A percentile compares a stretch with the other conserved stretches of the same genome.
phyloP scores from a whole-genome alignment of 2,888 invertebrate genomes.

The Dilophus febrilis region DNA sequence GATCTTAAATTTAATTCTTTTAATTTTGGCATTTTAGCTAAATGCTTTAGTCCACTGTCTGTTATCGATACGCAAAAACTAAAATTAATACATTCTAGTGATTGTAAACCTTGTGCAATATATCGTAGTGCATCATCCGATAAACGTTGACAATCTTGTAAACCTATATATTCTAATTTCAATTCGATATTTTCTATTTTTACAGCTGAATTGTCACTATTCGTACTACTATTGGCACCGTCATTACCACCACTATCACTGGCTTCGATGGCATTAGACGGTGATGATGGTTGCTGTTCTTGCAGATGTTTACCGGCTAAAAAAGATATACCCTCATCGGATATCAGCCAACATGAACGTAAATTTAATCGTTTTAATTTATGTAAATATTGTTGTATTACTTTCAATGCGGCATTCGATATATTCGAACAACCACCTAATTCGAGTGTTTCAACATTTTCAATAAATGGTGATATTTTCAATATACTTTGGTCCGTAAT shows the following conservation, averaged over 20 bases:
- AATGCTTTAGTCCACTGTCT: slow-evolving; percentile 76
- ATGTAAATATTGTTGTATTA: slow-evolving; percentile 76
- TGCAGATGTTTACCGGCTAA: slow-evolving; percentile 43
- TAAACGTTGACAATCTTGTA: slow-evolving; percentile 89
- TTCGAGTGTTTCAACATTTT: slow-evolving; percentile 73
- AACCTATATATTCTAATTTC: slow-evolving; percentile 64
- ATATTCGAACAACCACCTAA: slow-evolving; percentile 85
- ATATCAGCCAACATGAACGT: slow-evolving; percentile 83
- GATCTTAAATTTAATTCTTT: slow-evolving; percentile 76
- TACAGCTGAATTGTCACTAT: no score
- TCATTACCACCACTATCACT: no score
- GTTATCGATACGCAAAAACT: slow-evolving; percentile 90
- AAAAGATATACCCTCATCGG: slow-evolving; percentile 79
- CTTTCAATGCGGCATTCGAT: slow-evolving; percentile 70
- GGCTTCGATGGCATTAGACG: no score
- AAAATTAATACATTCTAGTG: slow-evolving; percentile 72
- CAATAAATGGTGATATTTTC: slow-evolving; percentile 66
- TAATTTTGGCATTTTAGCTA: slow-evolving; percentile 69
- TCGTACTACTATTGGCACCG: no score
- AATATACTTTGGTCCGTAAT: slow-evolving; percentile 81
- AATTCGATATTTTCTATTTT: no score
- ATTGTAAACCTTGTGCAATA: slow-evolving; percentile 63
- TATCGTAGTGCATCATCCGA: slow-evolving; percentile 81
- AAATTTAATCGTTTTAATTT: slow-evolving; percentile 71
- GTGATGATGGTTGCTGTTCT: slow-evolving; percentile 38